Base-by-base conservation (phyloP, 2,888 invertebrate species). In the Crepidodera aurea region DNA sequence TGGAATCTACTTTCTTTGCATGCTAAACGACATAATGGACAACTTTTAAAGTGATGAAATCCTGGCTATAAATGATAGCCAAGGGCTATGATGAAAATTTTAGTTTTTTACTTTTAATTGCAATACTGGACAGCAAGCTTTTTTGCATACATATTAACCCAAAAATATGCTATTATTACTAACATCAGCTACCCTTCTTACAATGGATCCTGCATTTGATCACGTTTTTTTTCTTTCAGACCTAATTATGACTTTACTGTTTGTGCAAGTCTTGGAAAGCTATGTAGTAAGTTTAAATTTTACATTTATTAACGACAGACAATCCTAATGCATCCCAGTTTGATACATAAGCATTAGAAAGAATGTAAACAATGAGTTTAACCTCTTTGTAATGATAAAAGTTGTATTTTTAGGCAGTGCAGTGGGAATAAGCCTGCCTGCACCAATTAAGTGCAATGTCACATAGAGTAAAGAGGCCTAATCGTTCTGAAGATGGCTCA, bases 381-480 rank as follows among this genome's bases (percentile, higher is more conserved):
- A 32, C 32, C 7, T 32, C 32, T 32, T 34, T 12, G 12, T 13
- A 13, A n/a, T 34, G 6, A 34, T 12, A 34, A 34, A 22, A 22
- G 22, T 13, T n/a, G 13, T 51, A 2, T 64, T 77, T 78, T 73
- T 73, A 81, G 80, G 81, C 76, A 76, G 76, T 74, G 76, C 75
- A 77, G 78, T 74, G 71, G 71, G 71, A 69, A 50, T 71, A 61
- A 70, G 51, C 64, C 71, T 77, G 71, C 75, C 73, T 76, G 80
- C 79, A 78, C 80, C 71, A 75, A 74, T 73, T 72, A 75, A 78
- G 81, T 80, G 81, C 80, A 73, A 90, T 90, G 90, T 90, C 90
- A 85, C 89, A 90, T 86, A 88, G 90, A 86, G 88, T 86, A 80
- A 90, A 90, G 83, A 86, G 89, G 85, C 86, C 88, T 82, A 89